phyloP scores from a whole-genome alignment of 37 sponge, comb jelly and placozoan species.

The Chondrilla cf. caribensis region DNA sequence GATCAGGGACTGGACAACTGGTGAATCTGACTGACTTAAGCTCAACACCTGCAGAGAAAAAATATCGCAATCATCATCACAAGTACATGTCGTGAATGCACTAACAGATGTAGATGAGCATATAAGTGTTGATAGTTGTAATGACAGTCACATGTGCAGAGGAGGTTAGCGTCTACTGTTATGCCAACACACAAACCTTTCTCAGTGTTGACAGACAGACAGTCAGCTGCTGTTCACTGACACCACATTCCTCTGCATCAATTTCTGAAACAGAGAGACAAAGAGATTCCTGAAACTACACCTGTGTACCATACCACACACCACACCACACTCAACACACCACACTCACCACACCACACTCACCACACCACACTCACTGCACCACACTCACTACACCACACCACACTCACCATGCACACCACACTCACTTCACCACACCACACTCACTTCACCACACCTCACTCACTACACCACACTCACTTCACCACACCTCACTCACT shows the following conservation, averaged over 20 bases:
- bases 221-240: neutral
- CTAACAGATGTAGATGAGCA: too few relatives aligned
- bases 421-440: neutral
- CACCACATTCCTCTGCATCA: too few relatives aligned
- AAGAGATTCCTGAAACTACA: too few relatives aligned
- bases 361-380: neutral
- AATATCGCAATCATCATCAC: too few relatives aligned
- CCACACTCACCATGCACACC: neutral
- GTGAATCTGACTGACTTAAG: slow-evolving; percentile 32
- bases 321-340: neutral
- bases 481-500: neutral
- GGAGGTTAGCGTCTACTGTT: too few relatives aligned
- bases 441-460: neutral
- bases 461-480: neutral
- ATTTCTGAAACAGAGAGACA: too few relatives aligned
- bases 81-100: too few relatives aligned
- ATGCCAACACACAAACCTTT: too few relatives aligned
- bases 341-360: neutral
- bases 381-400: neutral
- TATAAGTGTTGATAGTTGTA: too few relatives aligned
- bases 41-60: neutral
- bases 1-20: slow-evolving; percentile 1
- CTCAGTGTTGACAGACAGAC: neutral
- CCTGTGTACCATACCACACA: neutral
- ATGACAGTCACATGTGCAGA: too few relatives aligned